Base-by-base conservation (phyloP, 2,113 vertebrate species). In the Galemys pyrenaicus region DNA sequence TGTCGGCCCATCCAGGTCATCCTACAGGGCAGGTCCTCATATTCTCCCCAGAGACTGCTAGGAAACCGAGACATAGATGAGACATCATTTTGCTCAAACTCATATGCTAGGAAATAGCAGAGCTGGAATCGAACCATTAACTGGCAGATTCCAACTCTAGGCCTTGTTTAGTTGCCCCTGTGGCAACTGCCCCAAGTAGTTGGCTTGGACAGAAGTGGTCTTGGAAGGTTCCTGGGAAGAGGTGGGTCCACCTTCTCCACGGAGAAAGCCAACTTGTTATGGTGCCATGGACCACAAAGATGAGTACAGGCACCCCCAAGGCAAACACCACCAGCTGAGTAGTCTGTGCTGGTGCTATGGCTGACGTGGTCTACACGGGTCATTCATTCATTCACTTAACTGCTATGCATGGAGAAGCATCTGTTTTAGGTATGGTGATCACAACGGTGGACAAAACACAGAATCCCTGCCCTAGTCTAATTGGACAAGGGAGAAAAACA, bases 261-360 rank as follows among this genome's bases (percentile, higher is more conserved):
- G n/a, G 78, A 26, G 24, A 78, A 62, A 60, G 26, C 32, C 49
- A 64, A 0, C 16, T 37, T 28, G 64, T 96, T 22, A 4, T 1
- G 30, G 71, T 39, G 19, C 5, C 20, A 5, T 51, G 51, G 35
- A 20, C 35, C 20, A 0, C 0, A 0, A 11, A 9, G 13, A 39
- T n/a, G 44, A 39, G 19, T 15, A 22, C 49, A 10, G 0, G 35
- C 74, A 28, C 71, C 28, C 20, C 46, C 11, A 41, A 10, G 54
- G 26, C 32, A 41, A 44, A 2, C 7, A 0, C 26, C 71, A n/a
- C 30, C 28, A 6, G 11, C 8, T 13, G 37, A 37, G 39, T 41
- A 24, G 37, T 41, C 5, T 12, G 62, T 28, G 71, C n/a, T 32
- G 41, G 22, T 5, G 44, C 60, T 44, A 35, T 11, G 41, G 67